Conservation (phyloP, 2,113 vertebrate species). For the Clupea harengus region DNA sequence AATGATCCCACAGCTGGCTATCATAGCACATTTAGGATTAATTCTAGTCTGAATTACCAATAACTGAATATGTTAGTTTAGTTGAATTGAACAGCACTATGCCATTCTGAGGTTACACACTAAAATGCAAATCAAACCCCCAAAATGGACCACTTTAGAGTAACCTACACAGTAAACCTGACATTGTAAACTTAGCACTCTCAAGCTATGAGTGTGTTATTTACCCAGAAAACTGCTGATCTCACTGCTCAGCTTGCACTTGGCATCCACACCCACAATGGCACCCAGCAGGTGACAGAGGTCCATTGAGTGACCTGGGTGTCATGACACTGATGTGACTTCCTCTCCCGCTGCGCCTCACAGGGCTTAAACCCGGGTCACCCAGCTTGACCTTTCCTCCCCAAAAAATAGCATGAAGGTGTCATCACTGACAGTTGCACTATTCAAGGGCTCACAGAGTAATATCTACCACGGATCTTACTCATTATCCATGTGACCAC, state of each 20-base stretch:
- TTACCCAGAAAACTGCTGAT: not conserved
- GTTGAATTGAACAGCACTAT: not conserved
- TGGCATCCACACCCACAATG: not conserved
- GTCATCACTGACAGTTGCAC: not conserved
- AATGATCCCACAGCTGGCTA: not conserved
- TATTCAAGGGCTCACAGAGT: not conserved
- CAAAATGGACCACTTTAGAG: not conserved
- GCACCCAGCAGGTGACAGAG: not conserved
- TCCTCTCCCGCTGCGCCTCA: not conserved
- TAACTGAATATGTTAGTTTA: not conserved
- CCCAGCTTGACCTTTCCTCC: not conserved
- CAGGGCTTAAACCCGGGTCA: not conserved
- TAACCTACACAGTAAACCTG: not conserved
- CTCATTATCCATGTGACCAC: not conserved
- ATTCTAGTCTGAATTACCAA: not conserved
- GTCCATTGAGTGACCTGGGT: not conserved
- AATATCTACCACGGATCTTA: not conserved
- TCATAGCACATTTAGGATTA: not conserved
- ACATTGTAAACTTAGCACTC: not conserved
- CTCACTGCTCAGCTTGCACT: not conserved
- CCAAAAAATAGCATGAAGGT: not conserved
- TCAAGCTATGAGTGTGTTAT: not conserved
- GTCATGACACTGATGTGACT: not conserved
- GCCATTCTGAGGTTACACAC: not conserved
- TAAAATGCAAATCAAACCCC: not conserved